Evolutionary conservation across 2,113 vertebrate species (phyloP).

Genomic region (Echinops telfairi): DNA sequence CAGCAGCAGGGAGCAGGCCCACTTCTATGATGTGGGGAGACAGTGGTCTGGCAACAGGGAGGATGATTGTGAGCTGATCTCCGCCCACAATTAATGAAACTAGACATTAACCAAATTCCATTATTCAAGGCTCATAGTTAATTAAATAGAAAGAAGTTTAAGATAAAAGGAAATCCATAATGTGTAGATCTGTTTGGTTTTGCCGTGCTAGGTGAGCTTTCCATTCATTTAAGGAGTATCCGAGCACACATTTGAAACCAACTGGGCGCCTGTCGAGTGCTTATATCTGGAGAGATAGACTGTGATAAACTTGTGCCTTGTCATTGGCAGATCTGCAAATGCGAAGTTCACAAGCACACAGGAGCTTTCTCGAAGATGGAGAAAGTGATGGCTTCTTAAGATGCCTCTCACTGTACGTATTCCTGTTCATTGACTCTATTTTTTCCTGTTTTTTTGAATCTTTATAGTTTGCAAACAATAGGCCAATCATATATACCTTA

Average conservation of each 20-base stretch:
- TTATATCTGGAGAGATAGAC: neutral
- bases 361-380: slow-evolving; percentile 85
- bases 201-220: slow-evolving; percentile 34
- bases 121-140: slow-evolving; percentile 31
- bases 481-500: neutral
- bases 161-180: slow-evolving; percentile 44
- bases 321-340: slow-evolving; percentile 81
- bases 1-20: no score
- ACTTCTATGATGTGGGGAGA: no score
- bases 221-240: slow-evolving; percentile 1
- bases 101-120: slow-evolving; percentile 5
- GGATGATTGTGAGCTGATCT: no score
- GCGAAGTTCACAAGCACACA: slow-evolving; percentile 72
- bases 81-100: no score
- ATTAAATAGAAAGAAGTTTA: slow-evolving; percentile 58
- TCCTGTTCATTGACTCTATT: neutral
- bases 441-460: slow-evolving; percentile 18
- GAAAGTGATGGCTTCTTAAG: slow-evolving; percentile 92
- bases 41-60: no score
- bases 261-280: neutral
- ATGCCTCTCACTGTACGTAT: slow-evolving; percentile 92
- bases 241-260: neutral
- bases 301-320: slow-evolving; percentile 51
- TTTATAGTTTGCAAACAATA: slow-evolving; percentile 23
- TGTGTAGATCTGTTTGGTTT: slow-evolving; percentile 41